phyloP scores from a whole-genome alignment of 2,113 vertebrate species.

The Acinonyx jubatus region DNA sequence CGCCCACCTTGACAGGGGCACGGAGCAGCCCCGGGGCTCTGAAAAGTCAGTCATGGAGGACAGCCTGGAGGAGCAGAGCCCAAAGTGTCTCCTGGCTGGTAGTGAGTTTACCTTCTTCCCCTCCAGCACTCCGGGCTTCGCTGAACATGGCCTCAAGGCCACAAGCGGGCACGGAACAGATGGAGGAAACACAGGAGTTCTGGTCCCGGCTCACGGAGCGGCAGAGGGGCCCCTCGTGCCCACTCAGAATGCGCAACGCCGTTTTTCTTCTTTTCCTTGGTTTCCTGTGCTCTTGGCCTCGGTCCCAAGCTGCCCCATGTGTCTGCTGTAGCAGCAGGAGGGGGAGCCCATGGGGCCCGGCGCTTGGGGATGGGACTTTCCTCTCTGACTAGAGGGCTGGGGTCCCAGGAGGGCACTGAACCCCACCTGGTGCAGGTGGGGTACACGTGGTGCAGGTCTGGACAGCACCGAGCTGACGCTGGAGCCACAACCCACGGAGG shows the following conservation, averaged over 20 bases:
- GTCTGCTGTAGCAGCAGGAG: background rate
- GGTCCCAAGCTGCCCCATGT: background rate
- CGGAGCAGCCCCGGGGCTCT: accelerated
- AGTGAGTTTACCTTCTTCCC: accelerated
- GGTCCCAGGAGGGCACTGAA: background rate
- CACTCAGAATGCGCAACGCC: accelerated
- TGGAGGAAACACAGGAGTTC: too few species aligned
- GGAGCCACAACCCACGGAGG: background rate
- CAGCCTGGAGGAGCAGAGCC: background rate
- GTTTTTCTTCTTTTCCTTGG: background rate
- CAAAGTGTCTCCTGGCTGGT: accelerated
- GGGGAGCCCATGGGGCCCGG: accelerated
- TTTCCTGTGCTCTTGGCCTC: background rate
- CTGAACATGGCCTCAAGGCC: too few species aligned
- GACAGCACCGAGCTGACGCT: background rate
- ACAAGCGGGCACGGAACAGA: accelerated
- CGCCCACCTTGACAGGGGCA: accelerated
- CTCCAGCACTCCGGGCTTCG: background rate
- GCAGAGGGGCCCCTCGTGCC: accelerated
- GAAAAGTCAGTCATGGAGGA: accelerated
- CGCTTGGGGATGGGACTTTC: background rate
- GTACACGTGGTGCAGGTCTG: background rate
- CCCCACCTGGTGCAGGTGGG: accelerated
- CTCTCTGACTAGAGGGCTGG: background rate
- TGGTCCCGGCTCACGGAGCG: background rate